phyloP scores from a whole-genome alignment of 2,888 invertebrate genomes.

The Brachypterus glaber region DNA sequence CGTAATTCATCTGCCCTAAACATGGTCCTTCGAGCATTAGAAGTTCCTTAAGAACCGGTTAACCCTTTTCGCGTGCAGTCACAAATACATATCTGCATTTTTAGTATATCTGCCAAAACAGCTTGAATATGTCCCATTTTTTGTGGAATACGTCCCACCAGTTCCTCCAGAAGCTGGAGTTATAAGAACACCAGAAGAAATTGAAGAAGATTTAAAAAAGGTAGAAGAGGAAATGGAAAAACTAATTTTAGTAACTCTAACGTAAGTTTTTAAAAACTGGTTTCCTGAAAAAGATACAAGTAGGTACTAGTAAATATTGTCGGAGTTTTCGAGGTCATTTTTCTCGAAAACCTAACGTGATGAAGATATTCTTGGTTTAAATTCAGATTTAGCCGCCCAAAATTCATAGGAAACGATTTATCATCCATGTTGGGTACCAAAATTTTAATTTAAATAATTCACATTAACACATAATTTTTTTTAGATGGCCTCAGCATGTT shows the following conservation, averaged over 20 bases:
- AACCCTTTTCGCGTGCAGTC: background rate
- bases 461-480: too few relatives aligned
- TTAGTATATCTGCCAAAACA: conserved; percentile 52
- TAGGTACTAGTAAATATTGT: background rate
- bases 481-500: conserved; percentile 34
- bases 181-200: conserved; percentile 65
- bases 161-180: conserved; percentile 53
- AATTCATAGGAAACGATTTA: too few relatives aligned
- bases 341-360: too few relatives aligned
- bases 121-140: conserved; percentile 51
- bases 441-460: too few relatives aligned
- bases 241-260: conserved; percentile 58
- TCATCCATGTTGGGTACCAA: too few relatives aligned
- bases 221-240: conserved; percentile 66
- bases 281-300: background rate
- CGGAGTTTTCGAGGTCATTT: too few relatives aligned
- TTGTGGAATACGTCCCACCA: conserved; percentile 59
- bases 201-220: conserved; percentile 67
- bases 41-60: too few relatives aligned
- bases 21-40: too few relatives aligned
- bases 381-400: too few relatives aligned
- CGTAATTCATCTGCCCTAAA: too few relatives aligned
- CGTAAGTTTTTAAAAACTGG: too few relatives aligned
- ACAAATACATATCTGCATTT: conserved; percentile 15
- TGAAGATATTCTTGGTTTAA: too few relatives aligned